phyloP scores from a whole-genome alignment of 1,140 invertebrate genomes.

The Whitmania pigra region DNA sequence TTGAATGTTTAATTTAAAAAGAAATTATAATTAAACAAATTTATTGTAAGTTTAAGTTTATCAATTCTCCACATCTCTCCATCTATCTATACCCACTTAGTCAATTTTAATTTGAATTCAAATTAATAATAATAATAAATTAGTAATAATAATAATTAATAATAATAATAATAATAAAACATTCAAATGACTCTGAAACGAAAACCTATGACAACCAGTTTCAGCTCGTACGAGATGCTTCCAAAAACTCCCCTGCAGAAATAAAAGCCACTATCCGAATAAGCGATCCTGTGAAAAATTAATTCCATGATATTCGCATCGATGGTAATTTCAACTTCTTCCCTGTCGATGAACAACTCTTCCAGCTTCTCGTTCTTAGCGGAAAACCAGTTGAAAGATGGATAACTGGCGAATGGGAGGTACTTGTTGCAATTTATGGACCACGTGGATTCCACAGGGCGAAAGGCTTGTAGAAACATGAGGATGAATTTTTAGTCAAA shows the following conservation, averaged over 20 bases:
- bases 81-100: too few species aligned
- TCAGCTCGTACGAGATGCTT: background rate
- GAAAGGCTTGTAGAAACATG: background rate
- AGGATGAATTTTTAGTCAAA: too few species aligned
- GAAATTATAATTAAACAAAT: too few species aligned
- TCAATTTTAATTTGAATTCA: too few species aligned
- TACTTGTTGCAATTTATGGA: background rate
- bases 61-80: too few species aligned
- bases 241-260: slow-evolving; percentile 12
- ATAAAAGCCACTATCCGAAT: background rate
- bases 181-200: too few species aligned
- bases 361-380: background rate
- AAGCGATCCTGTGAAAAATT: background rate
- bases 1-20: too few species aligned
- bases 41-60: too few species aligned
- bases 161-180: too few species aligned
- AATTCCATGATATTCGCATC: background rate
- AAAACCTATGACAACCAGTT: background rate
- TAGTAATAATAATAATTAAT: too few species aligned
- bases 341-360: background rate
- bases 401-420: background rate
- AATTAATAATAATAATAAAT: too few species aligned
- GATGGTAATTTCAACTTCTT: background rate
- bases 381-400: background rate
- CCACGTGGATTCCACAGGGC: background rate